These are phyloP conservation scores for Bostrychus sinensis DNA, from an alignment of 2,113 vertebrate genomes.

Conservation along the genomic window DNA sequence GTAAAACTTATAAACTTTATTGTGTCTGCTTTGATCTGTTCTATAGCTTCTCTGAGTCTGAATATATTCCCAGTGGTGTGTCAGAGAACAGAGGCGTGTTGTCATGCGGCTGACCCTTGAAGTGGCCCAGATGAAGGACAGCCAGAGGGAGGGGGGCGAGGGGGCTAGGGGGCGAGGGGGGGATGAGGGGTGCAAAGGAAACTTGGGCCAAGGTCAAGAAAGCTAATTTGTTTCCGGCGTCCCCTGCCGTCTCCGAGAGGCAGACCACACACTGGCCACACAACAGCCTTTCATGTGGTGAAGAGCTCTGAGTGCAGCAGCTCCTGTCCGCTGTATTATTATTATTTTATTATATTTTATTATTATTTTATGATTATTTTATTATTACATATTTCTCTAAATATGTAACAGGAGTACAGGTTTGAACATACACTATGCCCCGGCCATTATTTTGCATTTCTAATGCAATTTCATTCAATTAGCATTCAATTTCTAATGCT, in stretches of 20 bases:
- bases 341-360: too few relatives aligned
- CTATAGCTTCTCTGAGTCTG: conserved; percentile 42
- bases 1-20: conserved; percentile 38
- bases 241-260: conserved; percentile 71
- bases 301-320: conserved; percentile 63
- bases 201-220: conserved; percentile 83
- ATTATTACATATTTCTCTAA: too few relatives aligned
- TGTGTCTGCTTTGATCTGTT: conserved; percentile 43
- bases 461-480: too few relatives aligned
- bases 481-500: too few relatives aligned
- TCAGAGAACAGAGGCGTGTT: conserved; percentile 64
- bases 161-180: conserved; percentile 52
- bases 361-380: too few relatives aligned
- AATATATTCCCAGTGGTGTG: conserved; percentile 55
- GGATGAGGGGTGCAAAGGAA: conserved; percentile 68
- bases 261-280: conserved; percentile 79
- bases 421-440: too few relatives aligned
- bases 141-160: conserved; percentile 27
- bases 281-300: conserved; percentile 75
- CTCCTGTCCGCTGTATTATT: conserved; percentile 41
- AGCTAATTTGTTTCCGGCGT: conserved; percentile 83
- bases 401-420: too few relatives aligned
- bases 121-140: conserved; percentile 73
- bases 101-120: conserved; percentile 77
- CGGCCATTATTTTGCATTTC: too few relatives aligned